Conservation (phyloP, 2,888 invertebrate species). For the Quadroppia sp. region DNA sequence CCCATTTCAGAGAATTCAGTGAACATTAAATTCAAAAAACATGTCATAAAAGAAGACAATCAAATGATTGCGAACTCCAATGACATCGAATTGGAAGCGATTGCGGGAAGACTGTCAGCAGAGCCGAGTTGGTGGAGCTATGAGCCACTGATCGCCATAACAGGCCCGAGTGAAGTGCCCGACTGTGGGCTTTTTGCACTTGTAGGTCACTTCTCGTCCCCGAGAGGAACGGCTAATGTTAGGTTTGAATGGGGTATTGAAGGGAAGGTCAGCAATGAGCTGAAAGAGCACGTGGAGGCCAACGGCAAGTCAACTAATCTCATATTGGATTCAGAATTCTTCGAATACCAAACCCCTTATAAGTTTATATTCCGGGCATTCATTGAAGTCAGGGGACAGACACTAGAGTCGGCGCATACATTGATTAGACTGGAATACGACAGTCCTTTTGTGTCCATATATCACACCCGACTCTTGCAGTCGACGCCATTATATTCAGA, state of each 20-base stretch:
- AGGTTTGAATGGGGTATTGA: conserved; percentile 42
- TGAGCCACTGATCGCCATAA: conserved; percentile 43
- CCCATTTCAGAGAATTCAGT: conserved; percentile 45
- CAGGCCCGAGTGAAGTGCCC: conserved; percentile 46
- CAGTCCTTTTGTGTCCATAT: conserved; percentile 45
- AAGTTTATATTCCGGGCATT: conserved; percentile 45
- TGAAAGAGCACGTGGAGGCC: conserved; percentile 28
- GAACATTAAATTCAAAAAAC: conserved; percentile 44
- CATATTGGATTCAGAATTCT: conserved; percentile 41
- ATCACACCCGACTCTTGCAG: conserved; percentile 35
- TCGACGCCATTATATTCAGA: conserved; percentile 31
- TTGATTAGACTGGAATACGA: conserved; percentile 43
- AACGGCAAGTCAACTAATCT: conserved; percentile 41
- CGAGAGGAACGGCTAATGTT: conserved; percentile 45
- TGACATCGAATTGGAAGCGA: conserved; percentile 39
- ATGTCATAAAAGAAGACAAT: conserved; percentile 44
- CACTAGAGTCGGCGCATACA: conserved; percentile 43
- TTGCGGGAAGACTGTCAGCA: conserved; percentile 39
- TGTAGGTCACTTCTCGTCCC: conserved; percentile 47
- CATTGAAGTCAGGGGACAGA: conserved; percentile 43
- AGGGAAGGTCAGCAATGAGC: conserved; percentile 37
- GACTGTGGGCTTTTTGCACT: conserved; percentile 46
- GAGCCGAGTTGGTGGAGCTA: conserved; percentile 43
- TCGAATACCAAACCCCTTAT: conserved; percentile 45
- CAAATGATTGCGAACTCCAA: conserved; percentile 45